Base-by-base conservation (phyloP, 2,888 invertebrate genomes). In the Cetonia aurata region DNA sequence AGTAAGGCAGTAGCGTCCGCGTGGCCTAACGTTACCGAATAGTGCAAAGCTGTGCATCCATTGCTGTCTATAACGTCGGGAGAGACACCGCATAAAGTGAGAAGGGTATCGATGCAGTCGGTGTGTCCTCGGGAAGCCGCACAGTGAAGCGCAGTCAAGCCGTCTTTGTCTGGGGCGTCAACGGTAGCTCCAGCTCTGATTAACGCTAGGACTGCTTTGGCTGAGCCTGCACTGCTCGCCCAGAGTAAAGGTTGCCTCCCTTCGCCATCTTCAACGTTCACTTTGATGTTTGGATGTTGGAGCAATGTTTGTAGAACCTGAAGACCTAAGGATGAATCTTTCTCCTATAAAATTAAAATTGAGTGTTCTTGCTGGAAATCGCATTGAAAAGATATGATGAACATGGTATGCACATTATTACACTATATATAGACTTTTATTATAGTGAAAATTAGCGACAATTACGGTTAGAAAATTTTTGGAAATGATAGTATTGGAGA, bases 201-300 rank as follows among this genome's bases (percentile, higher is more conserved):
- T 70, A 99, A 85, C 0, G 96, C 93, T 57, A 96, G 87, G 69
- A 98, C 92, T 0, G 98, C 98, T 75, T 96, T 95, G 0, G 94
- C 92, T 46, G 96, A 96, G 4, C 98, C 99, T 19, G 98, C 96
- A 75, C 97, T 97, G 0, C 98, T 96, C 0, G 99, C 98, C 99
- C 99, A 99, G 10, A 99, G 86, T 66, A 99, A 86, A 0, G 99
- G 98, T 78, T 96, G 96, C 8, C 99, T 87, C 0, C 96, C 95
- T 81, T 99, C 98, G 53, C 94, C 92, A 84, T 99, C 99, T 68
- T 91, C 89, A 0, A 94, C 94, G 76, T 95, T 92, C 0, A 96
- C 93, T 17, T 92, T 89, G 3, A 95, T 93, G 9, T 93, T 92
- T 10, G 92, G 91, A 78, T 92, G 89, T 62, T 89, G 88, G 31